A percentile compares a stretch with the other conserved stretches of the same genome.
These are phyloP conservation scores for Periophthalmus modestus DNA, from an alignment of 2,113 vertebrate species.

Conservation along the genomic window DNA sequence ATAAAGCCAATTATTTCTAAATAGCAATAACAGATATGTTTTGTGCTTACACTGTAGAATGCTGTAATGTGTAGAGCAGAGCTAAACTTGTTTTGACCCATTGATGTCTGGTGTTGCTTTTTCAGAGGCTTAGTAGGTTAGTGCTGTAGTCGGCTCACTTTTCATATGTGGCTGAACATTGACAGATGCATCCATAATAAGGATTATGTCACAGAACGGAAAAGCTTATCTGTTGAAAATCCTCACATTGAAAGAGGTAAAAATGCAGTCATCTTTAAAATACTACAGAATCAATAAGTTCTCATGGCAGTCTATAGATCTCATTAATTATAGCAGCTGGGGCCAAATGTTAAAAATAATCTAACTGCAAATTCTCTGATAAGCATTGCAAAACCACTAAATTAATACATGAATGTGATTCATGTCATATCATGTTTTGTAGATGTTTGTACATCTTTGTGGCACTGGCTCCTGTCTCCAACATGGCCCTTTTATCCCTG, in stretches of 20 bases:
- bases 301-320: too few species aligned
- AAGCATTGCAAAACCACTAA: too few species aligned
- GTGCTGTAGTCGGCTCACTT: slow-evolving; percentile 31
- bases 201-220: slow-evolving; percentile 34
- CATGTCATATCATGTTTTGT: too few species aligned
- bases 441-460: too few species aligned
- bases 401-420: too few species aligned
- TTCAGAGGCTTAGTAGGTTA: slow-evolving; percentile 37
- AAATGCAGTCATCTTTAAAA: background rate
- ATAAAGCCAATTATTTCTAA: too few species aligned
- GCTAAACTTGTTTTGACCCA: slow-evolving; percentile 28
- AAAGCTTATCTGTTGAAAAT: slow-evolving; percentile 25
- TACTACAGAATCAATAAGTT: background rate
- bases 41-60: too few species aligned
- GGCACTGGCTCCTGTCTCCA: background rate
- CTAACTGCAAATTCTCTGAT: too few species aligned
- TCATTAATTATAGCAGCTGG: too few species aligned
- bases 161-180: slow-evolving; percentile 43
- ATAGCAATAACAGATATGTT: too few species aligned
- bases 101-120: slow-evolving; percentile 28
- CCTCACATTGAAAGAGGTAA: slow-evolving; percentile 1
- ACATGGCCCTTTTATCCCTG: background rate
- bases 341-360: too few species aligned
- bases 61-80: slow-evolving; percentile 11
- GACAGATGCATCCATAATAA: slow-evolving; percentile 38